Conservation (phyloP, 2,888 invertebrate genomes). For the Ennomos erosarius region DNA sequence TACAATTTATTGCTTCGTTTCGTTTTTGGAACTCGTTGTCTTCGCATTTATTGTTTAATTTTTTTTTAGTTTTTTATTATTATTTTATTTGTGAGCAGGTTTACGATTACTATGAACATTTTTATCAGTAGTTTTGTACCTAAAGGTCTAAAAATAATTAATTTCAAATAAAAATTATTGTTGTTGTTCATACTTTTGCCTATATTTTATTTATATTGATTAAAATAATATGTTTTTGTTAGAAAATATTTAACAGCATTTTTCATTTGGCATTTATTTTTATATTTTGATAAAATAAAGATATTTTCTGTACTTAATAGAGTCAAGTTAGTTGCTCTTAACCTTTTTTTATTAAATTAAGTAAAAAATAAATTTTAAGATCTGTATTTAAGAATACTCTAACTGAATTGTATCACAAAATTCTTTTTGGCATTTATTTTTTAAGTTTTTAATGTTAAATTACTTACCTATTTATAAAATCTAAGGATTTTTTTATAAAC, state of each 20-base stretch:
- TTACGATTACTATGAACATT: no score
- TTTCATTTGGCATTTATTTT: conserved; percentile 21
- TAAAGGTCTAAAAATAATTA: no score
- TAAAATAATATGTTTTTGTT: background rate
- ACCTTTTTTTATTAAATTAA: conserved; percentile 2
- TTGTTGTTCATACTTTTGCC: background rate
- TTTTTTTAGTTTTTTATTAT: background rate
- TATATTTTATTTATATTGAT: conserved; percentile 1
- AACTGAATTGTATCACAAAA: conserved; percentile 38
- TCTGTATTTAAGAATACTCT: conserved; percentile 38
- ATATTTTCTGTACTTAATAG: conserved; percentile 22
- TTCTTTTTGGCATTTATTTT: conserved; percentile 21
- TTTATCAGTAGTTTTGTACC: no score
- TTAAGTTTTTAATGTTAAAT: background rate
- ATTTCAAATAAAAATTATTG: no score
- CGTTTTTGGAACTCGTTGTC: conserved; percentile 20
- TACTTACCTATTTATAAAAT: background rate
- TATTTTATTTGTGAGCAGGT: no score
- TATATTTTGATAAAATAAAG: background rate
- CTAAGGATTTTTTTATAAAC: background rate
- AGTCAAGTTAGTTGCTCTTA: background rate
- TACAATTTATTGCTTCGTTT: background rate
- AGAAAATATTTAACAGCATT: conserved; percentile 13
- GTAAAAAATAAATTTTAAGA: conserved; percentile 19
- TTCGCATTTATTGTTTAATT: conserved; percentile 9